Conservation (phyloP, 2,113 vertebrate species). For the Echinops telfairi region DNA sequence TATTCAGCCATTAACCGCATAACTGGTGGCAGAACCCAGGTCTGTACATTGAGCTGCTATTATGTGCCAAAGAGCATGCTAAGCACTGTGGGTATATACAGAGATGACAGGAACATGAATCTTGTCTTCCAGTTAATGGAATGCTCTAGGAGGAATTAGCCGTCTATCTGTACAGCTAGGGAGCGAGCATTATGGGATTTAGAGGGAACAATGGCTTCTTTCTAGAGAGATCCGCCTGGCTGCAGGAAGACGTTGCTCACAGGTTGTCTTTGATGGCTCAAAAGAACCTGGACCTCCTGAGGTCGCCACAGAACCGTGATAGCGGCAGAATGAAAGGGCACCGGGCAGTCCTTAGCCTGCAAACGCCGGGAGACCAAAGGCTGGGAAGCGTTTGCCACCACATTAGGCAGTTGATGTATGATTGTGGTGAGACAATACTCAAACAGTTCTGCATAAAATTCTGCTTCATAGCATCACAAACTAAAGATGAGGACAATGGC, state of each 20-base stretch:
- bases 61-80: background rate
- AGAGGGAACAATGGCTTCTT: background rate
- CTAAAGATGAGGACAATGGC: background rate
- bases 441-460: background rate
- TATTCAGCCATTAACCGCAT: background rate
- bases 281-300: background rate
- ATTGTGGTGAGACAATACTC: background rate
- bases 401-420: background rate
- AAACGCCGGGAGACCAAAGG: background rate
- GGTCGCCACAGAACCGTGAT: too few relatives aligned
- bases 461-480: background rate
- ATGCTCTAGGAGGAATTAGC: background rate
- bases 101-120: conserved; percentile 25
- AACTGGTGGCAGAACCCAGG: conserved; percentile 4
- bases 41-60: conserved; percentile 1
- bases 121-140: background rate
- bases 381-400: background rate
- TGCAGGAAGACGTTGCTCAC: background rate
- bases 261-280: background rate
- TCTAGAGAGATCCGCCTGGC: background rate
- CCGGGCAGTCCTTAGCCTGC: background rate
- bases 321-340: background rate
- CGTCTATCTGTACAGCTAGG: background rate
- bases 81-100: background rate
- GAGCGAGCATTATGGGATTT: background rate